Percentiles rank a stretch among this genome's conserved stretches.
Evolutionary conservation across 2,797 vertebrate genomes (phyloP).

Genomic region (Hemibagrus guttatus): DNA sequence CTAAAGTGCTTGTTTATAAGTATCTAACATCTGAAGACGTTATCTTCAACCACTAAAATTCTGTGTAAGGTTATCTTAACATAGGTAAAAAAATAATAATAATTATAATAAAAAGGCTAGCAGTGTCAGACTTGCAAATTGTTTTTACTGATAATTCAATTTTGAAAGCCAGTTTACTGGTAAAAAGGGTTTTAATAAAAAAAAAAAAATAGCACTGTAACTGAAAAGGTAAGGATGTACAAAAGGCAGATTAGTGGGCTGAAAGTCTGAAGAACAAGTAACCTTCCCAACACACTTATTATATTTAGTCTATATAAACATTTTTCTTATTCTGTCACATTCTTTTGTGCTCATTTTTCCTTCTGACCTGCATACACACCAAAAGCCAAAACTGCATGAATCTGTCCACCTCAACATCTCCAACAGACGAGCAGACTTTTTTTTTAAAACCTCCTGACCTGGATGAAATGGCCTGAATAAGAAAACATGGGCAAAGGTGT

Average conservation of each 20-base stretch:
- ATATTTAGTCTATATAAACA: slow-evolving; percentile 27
- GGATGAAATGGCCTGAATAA: background rate
- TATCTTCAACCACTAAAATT: too few species aligned
- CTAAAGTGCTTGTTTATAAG: too few species aligned
- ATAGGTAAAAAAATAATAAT: too few species aligned
- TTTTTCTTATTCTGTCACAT: background rate
- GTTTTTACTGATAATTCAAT: too few species aligned
- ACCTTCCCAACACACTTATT: background rate
- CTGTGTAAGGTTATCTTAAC: too few species aligned
- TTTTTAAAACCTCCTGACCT: background rate
- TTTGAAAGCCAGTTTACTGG: too few species aligned
- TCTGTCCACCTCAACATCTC: background rate
- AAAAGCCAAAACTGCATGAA: background rate
- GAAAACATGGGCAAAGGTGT: background rate
- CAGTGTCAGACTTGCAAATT: too few species aligned
- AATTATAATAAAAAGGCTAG: too few species aligned
- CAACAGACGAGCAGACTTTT: background rate
- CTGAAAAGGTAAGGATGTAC: background rate
- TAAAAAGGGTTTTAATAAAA: too few species aligned
- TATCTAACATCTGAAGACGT: too few species aligned
- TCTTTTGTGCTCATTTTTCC: background rate
- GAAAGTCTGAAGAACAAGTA: background rate
- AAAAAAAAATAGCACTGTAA: background rate
- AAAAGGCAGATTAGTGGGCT: background rate
- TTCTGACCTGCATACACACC: background rate